These are phyloP conservation scores for Penaeus chinensis DNA, from an alignment of 1,140 invertebrate species.

Conservation along the genomic window DNA sequence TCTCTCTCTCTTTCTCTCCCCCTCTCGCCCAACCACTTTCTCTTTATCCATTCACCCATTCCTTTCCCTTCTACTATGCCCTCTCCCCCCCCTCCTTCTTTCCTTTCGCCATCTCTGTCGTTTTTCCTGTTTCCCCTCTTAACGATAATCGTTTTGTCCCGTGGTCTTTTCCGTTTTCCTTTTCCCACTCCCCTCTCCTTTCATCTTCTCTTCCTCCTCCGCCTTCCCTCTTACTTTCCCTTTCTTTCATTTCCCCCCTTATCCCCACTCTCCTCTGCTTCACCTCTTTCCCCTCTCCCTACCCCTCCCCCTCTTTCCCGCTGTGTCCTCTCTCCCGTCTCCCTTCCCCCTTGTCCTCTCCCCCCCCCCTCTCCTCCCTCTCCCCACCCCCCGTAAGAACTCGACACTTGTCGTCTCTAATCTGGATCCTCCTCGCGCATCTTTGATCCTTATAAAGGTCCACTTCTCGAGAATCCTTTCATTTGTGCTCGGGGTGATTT, in stretches of 20 bases:
- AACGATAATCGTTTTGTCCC: too few species aligned
- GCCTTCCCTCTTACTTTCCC: slow-evolving; percentile 27
- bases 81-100: background rate
- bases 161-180: too few species aligned
- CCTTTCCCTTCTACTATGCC: background rate
- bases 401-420: too few species aligned
- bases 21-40: background rate
- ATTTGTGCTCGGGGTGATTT: background rate
- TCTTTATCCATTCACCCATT: too few species aligned
- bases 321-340: too few species aligned
- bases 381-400: background rate
- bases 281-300: background rate
- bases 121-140: background rate
- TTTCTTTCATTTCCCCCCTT: background rate
- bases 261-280: background rate
- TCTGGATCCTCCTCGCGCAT: too few species aligned
- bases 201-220: background rate
- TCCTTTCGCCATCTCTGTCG: background rate
- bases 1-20: slow-evolving; percentile 14
- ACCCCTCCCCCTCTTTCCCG: too few species aligned
- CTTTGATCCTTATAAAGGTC: too few species aligned
- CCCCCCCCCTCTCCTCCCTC: too few species aligned
- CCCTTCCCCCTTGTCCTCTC: too few species aligned
- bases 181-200: background rate
- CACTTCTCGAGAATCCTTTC: too few species aligned